Evolutionary conservation across 2,797 vertebrate species (phyloP).

Genomic region (Gorsachius magnificus): DNA sequence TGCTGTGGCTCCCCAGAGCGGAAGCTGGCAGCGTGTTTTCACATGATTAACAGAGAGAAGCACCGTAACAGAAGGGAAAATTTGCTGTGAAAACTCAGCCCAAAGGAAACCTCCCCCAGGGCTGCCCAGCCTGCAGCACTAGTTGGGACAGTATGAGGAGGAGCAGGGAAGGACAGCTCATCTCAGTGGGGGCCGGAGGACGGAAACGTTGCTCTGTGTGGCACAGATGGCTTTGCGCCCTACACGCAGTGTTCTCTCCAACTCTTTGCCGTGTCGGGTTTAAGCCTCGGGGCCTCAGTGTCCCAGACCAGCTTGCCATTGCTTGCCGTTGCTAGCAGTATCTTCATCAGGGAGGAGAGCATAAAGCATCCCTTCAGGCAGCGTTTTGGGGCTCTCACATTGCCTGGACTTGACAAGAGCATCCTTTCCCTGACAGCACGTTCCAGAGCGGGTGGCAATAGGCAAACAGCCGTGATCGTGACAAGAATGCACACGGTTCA

Average conservation of each 20-base stretch:
- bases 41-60: not conserved
- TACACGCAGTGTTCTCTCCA: not conserved
- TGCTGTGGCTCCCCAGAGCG: not conserved
- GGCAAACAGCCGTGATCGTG: not conserved
- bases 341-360: not conserved
- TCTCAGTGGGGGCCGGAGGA: not conserved
- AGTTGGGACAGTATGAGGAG: not conserved
- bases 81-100: not conserved
- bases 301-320: not conserved
- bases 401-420: not conserved
- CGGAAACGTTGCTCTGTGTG: not conserved
- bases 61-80: not conserved
- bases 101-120: not conserved
- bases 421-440: not conserved
- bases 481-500: not conserved
- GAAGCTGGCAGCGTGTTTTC: not conserved
- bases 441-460: not conserved
- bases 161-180: not conserved
- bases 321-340: not conserved
- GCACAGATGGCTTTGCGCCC: not conserved
- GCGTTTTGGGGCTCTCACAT: not conserved
- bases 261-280: not conserved
- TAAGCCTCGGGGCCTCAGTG: not conserved
- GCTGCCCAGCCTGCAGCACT: not conserved
- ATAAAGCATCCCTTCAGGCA: not conserved